Percentiles rank a stretch among this genome's conserved stretches.
Conservation (phyloP, 2,888 invertebrate species). For the Hemithea aestivaria region DNA sequence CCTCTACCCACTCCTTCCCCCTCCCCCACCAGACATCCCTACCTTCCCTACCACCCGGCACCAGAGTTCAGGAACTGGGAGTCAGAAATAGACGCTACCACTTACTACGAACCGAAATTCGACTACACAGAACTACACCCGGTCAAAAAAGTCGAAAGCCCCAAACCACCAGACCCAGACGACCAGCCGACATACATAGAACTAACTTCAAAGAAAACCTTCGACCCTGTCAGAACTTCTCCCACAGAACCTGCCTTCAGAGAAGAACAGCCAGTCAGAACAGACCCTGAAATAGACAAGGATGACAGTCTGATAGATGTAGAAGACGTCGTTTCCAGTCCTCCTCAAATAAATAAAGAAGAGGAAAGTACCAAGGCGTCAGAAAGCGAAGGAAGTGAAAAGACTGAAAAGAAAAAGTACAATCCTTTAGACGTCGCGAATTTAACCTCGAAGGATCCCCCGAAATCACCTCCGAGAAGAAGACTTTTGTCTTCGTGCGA, state of each 20-base stretch:
- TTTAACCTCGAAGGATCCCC: conserved; percentile 80
- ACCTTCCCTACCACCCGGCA: conserved; percentile 65
- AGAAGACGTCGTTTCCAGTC: conserved; percentile 66
- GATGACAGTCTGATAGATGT: conserved; percentile 71
- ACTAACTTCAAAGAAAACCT: conserved; percentile 61
- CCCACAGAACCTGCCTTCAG: conserved; percentile 62
- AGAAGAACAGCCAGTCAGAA: conserved; percentile 63
- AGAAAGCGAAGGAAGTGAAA: conserved; percentile 51
- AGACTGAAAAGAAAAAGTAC: conserved; percentile 72
- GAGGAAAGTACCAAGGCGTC: conserved; percentile 48
- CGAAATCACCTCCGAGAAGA: conserved; percentile 71
- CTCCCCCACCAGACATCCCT: conserved; percentile 65
- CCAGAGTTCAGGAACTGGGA: conserved; percentile 76
- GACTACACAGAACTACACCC: conserved; percentile 63
- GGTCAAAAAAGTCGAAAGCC: conserved; percentile 65
- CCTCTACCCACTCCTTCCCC: conserved; percentile 74
- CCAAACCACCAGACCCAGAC: conserved; percentile 53
- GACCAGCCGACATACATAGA: conserved; percentile 73
- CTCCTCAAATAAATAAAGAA: conserved; percentile 44
- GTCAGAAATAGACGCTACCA: conserved; percentile 75
- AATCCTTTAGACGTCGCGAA: conserved; percentile 82
- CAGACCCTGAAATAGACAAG: conserved; percentile 72
- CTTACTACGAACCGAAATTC: conserved; percentile 66
- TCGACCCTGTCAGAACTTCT: conserved; percentile 51
- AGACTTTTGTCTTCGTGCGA: conserved; percentile 64